These are phyloP conservation scores for Pseudomyrmex pallidus DNA, from an alignment of 1,140 invertebrate species.

Conservation along the genomic window DNA sequence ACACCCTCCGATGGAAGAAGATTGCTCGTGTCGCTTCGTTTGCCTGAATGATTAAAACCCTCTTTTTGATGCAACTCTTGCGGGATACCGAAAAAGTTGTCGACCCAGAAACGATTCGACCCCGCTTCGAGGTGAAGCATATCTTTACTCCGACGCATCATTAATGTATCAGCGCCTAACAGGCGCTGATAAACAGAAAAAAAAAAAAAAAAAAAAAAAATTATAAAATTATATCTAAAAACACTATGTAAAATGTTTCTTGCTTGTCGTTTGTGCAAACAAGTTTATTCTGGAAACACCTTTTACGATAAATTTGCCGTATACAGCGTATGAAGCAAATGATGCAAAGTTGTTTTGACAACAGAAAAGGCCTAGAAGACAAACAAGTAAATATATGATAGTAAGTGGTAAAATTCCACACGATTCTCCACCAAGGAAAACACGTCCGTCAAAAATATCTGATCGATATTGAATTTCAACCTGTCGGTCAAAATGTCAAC, in stretches of 20 bases:
- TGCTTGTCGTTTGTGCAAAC: background rate
- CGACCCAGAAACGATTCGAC: background rate
- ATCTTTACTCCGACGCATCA: background rate
- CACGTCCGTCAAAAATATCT: background rate
- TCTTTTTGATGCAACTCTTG: slow-evolving; percentile 15
- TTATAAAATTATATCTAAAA: background rate
- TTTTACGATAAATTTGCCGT: background rate
- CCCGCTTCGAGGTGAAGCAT: background rate
- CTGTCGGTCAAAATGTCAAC: no score
- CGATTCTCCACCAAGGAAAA: slow-evolving; percentile 5
- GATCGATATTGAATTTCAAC: background rate
- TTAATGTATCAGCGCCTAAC: background rate
- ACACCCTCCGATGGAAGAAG: slow-evolving; percentile 14
- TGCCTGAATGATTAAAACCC: slow-evolving; percentile 39
- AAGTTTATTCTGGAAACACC: background rate
- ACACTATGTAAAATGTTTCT: background rate
- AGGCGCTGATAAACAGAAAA: no score
- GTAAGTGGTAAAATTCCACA: background rate
- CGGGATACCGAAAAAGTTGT: background rate
- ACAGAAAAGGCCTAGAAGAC: background rate
- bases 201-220: background rate
- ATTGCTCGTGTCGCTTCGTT: slow-evolving; percentile 51
- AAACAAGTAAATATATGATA: background rate
- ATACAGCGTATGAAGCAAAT: background rate
- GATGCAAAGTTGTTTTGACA: slow-evolving; percentile 31